Evolutionary conservation across 1,140 invertebrate species (phyloP), one percentile per base, ranked within the genome.

Genomic region (Ladona fulva): DNA sequence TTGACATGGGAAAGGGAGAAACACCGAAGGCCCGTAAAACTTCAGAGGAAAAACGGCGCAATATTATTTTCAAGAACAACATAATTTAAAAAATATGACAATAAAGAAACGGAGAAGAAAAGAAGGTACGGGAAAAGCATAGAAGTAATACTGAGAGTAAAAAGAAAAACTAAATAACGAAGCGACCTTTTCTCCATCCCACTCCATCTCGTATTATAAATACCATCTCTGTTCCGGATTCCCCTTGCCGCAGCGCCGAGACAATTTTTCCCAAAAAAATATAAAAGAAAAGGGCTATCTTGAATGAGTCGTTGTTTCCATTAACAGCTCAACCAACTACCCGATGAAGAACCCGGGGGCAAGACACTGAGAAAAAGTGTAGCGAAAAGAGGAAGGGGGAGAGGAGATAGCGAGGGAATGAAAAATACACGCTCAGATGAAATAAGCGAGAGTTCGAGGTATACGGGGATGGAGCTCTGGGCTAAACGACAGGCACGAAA

Each of bases 291-390:
- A 37, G 29, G 29, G 29, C 29, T 37, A 37, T 37, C 29, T 37
- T 37, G 29, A 66, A 66, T 19, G 52, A 22, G 52, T 66, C 52
- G 52, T 66, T 66, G 52, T 66, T 66, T 66, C 52, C 52, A 66
- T 66, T 66, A 66, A 66, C 52, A 66, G 52, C 52, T 66, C 52
- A 66, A 66, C 52, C n/a, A 66, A 66, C 52, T 66, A 66, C 52
- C 52, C 52, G 3, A 66, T 66, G 52, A 66, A 66, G 29, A 66
- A 22, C 52, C 52, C 52, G 14, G 52, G 52, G 52, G n/a, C n/a
- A 66, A 16, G 52, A 66, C 52, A 22, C 12, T 12, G 52, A 66
- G 52, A 66, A 37, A 37, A 66, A 66, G 44, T 19, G 19, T 52
- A 52, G 44, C 10, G 44, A 52, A 52, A 52, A 19, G 19, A 52